phyloP scores from a whole-genome alignment of 64 coral and sea anemone species.

The Astreopora myriophthalma region DNA sequence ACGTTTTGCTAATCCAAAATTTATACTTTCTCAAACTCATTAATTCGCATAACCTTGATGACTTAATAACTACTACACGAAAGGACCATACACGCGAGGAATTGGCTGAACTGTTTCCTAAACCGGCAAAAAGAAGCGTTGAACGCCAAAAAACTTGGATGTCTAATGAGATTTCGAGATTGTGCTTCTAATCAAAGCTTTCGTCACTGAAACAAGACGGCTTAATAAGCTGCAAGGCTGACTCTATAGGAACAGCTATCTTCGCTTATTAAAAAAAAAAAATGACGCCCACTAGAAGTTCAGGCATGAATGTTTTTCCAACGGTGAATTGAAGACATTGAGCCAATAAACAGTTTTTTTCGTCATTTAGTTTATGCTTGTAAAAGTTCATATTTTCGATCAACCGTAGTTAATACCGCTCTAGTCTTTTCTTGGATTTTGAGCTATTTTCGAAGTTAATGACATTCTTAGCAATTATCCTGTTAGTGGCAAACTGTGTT shows the following conservation, averaged over 20 bases:
- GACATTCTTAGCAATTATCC: neutral
- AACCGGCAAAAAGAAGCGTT: too few species aligned
- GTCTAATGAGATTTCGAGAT: neutral
- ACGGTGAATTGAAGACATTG: neutral
- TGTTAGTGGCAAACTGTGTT: neutral
- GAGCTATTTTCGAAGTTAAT: neutral
- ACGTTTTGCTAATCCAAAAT: constrained; percentile 16
- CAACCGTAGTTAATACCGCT: neutral
- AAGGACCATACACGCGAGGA: too few species aligned
- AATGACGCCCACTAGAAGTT: too few species aligned
- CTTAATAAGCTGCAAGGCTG: neutral
- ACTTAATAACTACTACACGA: neutral
- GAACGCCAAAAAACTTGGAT: neutral
- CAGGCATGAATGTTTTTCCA: too few species aligned
- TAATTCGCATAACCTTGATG: constrained; percentile 10
- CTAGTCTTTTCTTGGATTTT: neutral
- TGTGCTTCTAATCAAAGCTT: neutral
- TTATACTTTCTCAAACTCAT: neutral
- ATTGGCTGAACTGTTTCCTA: too few species aligned
- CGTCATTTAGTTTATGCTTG: neutral
- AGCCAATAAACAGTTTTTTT: neutral
- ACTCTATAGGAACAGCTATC: neutral
- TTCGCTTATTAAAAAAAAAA: neutral
- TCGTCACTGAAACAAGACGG: neutral
- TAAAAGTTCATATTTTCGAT: neutral